These are phyloP conservation scores for Drosophila kepulauana DNA, from an alignment of 1,140 invertebrate genomes.

Conservation along the genomic window DNA sequence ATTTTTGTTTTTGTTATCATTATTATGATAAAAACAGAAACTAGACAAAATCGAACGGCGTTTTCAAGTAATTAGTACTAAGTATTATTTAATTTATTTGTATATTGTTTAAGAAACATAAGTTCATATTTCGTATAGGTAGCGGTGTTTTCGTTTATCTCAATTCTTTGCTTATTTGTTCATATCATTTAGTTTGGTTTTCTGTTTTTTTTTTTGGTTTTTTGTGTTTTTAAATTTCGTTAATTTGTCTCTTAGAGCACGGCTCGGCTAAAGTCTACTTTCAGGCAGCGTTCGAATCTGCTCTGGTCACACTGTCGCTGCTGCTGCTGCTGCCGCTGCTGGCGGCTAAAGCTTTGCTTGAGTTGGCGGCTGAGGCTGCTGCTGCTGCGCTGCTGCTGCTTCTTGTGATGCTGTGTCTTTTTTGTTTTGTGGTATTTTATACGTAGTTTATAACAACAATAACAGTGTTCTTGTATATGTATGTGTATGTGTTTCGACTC, in stretches of 20 bases:
- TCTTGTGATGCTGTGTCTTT: slow-evolving; percentile 28
- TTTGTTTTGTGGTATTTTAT: slow-evolving; percentile 41
- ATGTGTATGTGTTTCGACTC: slow-evolving; percentile 48
- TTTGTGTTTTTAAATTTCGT: slow-evolving; percentile 9
- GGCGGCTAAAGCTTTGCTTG: slow-evolving; percentile 57
- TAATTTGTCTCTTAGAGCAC: slow-evolving; percentile 70
- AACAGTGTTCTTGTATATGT: slow-evolving; percentile 57
- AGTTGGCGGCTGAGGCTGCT: slow-evolving; percentile 43
- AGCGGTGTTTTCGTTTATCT: slow-evolving; percentile 43
- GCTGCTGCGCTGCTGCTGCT: slow-evolving; percentile 53
- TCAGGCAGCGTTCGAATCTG: slow-evolving; percentile 58
- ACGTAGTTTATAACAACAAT: slow-evolving; percentile 71
- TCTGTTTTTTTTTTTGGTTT: slow-evolving; percentile 14
- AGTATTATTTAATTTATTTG: slow-evolving; percentile 40
- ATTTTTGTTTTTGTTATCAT: slow-evolving; percentile 14
- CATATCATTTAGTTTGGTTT: too few relatives aligned
- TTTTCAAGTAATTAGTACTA: slow-evolving; percentile 35
- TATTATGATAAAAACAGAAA: slow-evolving; percentile 24
- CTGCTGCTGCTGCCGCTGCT: slow-evolving; percentile 54
- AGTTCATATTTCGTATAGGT: slow-evolving; percentile 41
- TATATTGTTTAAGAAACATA: slow-evolving; percentile 50
- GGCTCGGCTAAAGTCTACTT: slow-evolving; percentile 67
- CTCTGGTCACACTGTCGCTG: slow-evolving; percentile 59
- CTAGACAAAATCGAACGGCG: slow-evolving; percentile 47
- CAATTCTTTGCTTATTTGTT: slow-evolving; percentile 8